phyloP scores from a whole-genome alignment of 2,797 vertebrate species.

The Acrocephalus scirpaceus region DNA sequence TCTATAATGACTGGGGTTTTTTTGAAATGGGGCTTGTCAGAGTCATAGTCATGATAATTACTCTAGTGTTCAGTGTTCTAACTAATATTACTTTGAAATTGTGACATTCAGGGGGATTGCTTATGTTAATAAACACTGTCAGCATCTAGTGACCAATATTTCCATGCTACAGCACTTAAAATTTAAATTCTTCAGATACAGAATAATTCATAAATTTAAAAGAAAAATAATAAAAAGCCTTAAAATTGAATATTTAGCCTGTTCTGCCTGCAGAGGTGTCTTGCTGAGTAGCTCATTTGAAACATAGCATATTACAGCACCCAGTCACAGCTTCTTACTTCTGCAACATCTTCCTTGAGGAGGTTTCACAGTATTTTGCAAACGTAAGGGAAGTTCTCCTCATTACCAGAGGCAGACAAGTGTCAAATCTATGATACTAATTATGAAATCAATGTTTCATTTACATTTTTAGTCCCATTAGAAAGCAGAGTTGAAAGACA shows the following conservation, averaged over 20 bases:
- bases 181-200: neutral
- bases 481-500: conserved; percentile 46
- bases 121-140: neutral
- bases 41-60: conserved; percentile 3
- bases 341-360: neutral
- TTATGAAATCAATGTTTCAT: conserved; percentile 58
- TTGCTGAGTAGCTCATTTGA: neutral
- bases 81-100: neutral
- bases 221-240: neutral
- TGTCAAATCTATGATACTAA: conserved; percentile 42
- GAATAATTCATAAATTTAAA: neutral
- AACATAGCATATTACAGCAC: neutral
- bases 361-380: conserved; percentile 12
- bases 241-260: neutral
- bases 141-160: neutral
- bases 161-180: neutral
- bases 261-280: neutral
- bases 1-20: neutral
- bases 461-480: conserved; percentile 36
- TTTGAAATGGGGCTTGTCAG: conserved; percentile 9
- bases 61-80: neutral
- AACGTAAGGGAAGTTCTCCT: neutral
- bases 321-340: neutral
- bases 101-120: neutral
- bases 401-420: conserved; percentile 25